These are phyloP conservation scores for Notechis scutatus DNA, from an alignment of 2,113 vertebrate species.

Conservation along the genomic window DNA sequence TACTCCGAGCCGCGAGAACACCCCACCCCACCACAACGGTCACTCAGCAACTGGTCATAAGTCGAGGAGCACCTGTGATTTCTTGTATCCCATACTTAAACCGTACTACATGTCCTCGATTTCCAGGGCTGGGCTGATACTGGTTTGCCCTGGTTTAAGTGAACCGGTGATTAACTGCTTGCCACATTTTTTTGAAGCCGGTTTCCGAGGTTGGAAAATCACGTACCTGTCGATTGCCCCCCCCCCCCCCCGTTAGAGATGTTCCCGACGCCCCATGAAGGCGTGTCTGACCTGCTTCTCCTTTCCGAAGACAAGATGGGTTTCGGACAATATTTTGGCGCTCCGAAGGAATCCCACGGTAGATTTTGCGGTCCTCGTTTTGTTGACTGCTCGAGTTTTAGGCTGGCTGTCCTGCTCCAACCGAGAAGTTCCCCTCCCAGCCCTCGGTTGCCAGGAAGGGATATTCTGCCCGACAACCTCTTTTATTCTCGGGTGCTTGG, in stretches of 20 bases:
- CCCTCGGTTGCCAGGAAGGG: too few species aligned
- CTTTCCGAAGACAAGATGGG: constrained; percentile 48
- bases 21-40: too few species aligned
- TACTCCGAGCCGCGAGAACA: too few species aligned
- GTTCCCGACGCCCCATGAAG: constrained; percentile 55
- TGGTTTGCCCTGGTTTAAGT: too few species aligned
- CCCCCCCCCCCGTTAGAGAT: constrained; percentile 45
- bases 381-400: too few species aligned
- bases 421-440: rapidly evolving
- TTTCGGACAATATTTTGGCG: constrained; percentile 33
- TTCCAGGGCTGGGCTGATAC: neutral
- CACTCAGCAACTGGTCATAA: too few species aligned
- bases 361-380: neutral
- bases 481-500: too few species aligned
- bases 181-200: too few species aligned
- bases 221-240: neutral
- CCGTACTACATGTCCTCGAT: neutral
- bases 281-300: constrained; percentile 39
- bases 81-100: neutral
- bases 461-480: too few species aligned
- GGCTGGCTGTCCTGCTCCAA: too few species aligned
- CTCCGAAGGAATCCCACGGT: constrained; percentile 50
- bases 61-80: too few species aligned
- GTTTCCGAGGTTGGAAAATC: neutral
- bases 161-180: too few species aligned